These are phyloP conservation scores for Probosciger aterrimus DNA, from an alignment of 2,113 vertebrate species.

Conservation along the genomic window DNA sequence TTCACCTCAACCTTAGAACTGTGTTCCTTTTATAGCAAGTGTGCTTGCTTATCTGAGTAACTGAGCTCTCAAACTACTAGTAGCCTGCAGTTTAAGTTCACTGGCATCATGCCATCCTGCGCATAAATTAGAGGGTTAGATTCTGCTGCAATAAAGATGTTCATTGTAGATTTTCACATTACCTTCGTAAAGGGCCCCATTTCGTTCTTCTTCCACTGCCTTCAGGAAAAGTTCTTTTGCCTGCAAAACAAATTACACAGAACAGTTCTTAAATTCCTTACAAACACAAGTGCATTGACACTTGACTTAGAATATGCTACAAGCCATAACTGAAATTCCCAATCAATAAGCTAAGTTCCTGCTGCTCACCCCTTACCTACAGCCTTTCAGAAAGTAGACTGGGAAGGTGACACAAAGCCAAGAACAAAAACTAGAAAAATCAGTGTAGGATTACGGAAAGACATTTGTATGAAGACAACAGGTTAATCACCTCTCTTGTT, in stretches of 20 bases:
- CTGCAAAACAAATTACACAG: conserved; percentile 71
- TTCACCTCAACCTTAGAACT: neutral
- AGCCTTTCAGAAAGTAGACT: neutral
- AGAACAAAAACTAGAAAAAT: neutral
- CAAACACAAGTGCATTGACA: neutral
- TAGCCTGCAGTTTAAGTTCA: neutral
- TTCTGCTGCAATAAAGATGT: neutral
- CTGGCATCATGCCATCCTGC: neutral
- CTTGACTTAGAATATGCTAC: neutral
- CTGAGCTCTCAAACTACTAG: neutral
- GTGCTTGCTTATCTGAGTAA: neutral
- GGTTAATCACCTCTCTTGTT: neutral
- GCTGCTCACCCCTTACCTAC: neutral
- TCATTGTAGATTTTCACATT: neutral
- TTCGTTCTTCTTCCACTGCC: conserved; percentile 94
- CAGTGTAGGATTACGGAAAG: neutral
- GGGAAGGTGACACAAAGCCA: neutral
- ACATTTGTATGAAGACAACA: neutral
- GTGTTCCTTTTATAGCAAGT: neutral
- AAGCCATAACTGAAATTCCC: neutral
- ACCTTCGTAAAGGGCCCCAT: conserved; percentile 97
- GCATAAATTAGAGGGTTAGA: neutral
- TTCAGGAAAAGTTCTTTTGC: conserved; percentile 94
- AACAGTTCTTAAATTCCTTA: conserved; percentile 5
- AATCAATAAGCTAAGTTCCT: neutral